Conservation (phyloP, 2,888 invertebrate genomes). For the Eutolmus rufibarbis region DNA sequence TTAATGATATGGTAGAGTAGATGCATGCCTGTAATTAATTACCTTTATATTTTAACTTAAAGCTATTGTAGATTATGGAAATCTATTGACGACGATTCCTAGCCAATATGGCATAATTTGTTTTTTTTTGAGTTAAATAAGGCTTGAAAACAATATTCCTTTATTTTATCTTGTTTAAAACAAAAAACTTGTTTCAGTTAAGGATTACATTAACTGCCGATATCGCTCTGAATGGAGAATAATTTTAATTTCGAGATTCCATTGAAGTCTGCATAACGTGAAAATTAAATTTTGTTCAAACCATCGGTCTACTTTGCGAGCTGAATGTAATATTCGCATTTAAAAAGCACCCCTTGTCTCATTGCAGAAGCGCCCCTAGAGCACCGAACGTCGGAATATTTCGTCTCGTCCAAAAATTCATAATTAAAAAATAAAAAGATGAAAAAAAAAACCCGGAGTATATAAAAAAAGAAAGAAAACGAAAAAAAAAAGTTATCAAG, state of each 20-base stretch:
- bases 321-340: neutral
- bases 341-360: neutral
- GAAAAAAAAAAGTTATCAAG: neutral
- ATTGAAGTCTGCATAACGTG: neutral
- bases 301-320: neutral
- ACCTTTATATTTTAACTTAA: no score
- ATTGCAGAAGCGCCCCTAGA: neutral
- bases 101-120: no score
- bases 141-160: no score
- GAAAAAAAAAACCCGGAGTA: neutral
- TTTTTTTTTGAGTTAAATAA: no score
- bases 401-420: neutral
- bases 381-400: neutral
- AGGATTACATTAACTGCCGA: neutral
- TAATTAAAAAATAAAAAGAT: constrained; percentile 3
- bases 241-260: neutral
- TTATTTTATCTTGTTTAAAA: no score
- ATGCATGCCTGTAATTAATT: no score
- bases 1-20: no score
- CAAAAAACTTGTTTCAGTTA: neutral
- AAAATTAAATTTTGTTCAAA: neutral
- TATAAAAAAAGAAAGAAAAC: neutral
- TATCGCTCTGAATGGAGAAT: neutral
- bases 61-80: no score
- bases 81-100: no score